phyloP scores from a whole-genome alignment of 2,888 invertebrate species.

The Spialia ferax region DNA sequence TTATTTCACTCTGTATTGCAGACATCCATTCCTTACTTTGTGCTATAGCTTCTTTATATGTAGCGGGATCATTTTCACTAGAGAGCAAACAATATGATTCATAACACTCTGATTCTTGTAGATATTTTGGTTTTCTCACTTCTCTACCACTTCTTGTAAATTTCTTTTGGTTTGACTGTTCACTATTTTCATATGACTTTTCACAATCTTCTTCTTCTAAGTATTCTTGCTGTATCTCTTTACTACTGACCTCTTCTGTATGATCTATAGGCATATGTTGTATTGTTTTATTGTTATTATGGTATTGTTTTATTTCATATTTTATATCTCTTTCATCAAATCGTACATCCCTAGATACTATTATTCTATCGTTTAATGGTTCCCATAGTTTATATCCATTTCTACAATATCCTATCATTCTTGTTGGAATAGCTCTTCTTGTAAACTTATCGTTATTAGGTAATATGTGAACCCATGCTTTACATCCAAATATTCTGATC shows the following conservation, averaged over 20 bases:
- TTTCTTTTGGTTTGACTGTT: background rate
- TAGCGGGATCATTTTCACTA: background rate
- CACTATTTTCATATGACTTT: too few species aligned
- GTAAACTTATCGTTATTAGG: background rate
- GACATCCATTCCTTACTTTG: background rate
- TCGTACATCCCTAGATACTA: background rate
- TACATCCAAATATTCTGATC: background rate
- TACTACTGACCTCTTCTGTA: too few species aligned
- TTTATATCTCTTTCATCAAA: background rate
- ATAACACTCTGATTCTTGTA: background rate
- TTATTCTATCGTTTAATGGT: background rate
- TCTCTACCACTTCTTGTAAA: slow-evolving; percentile 1
- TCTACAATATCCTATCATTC: background rate
- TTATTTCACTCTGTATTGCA: background rate
- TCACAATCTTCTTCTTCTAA: too few species aligned
- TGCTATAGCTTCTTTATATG: background rate
- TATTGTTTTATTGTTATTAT: too few species aligned
- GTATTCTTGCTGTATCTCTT: too few species aligned
- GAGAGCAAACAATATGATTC: background rate
- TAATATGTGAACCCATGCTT: background rate
- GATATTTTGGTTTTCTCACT: background rate
- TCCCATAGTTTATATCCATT: background rate
- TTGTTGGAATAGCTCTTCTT: background rate
- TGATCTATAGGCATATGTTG: too few species aligned
- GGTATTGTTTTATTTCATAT: background rate